Base-by-base conservation (phyloP, 2,888 invertebrate genomes). In the Darwinula stevensoni region DNA sequence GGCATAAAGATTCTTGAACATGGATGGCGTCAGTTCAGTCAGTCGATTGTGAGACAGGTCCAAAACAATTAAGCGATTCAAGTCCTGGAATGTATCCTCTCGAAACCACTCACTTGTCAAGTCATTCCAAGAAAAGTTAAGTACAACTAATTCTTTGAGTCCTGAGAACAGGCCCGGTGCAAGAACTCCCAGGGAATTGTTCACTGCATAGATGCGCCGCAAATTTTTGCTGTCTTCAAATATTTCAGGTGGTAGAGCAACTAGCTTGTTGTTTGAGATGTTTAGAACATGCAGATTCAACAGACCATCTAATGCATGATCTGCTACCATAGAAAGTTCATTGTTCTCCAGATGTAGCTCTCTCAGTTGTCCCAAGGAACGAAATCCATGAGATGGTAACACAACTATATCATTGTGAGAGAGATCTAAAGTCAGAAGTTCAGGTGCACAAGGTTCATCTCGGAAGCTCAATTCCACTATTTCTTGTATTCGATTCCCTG, bases 161-260 rank as follows among this genome's bases (percentile, higher is more conserved):
- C 75, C 72, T n/a, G 72, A 64, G 47, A 86, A 74, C 33, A 84
- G 59, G 40, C 71, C 72, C 1, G 76, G 73, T 40, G 78, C 72
- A 40, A 84, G 58, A 29, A 71, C 70, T 48, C 70, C 69, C 43
- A 86, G 70, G 14, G 78, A 75, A 58, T 84, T 84, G 54, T 82
- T 82, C 52, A 78, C 75, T 47, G 82, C 56, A 53, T 78, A 72
- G 45, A 84, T 67, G 54, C 82, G 80, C 54, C 72, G 74, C 43
- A 84, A 56, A 40, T 68, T 65, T 38, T 63, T 57, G n/a, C 67
- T 66, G 27, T 65, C 63, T 80, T 76, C 41, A 76, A 86, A 78
- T 35, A 80, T 51, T 29, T 69, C 69, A 42, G 72, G 66, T 1
- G 84, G 82, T 45, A 86, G 51, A 13, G 66, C 63, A 41, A 67